Evolutionary conservation across 2,113 vertebrate genomes (phyloP).

Genomic region (Callaeas wilsoni): DNA sequence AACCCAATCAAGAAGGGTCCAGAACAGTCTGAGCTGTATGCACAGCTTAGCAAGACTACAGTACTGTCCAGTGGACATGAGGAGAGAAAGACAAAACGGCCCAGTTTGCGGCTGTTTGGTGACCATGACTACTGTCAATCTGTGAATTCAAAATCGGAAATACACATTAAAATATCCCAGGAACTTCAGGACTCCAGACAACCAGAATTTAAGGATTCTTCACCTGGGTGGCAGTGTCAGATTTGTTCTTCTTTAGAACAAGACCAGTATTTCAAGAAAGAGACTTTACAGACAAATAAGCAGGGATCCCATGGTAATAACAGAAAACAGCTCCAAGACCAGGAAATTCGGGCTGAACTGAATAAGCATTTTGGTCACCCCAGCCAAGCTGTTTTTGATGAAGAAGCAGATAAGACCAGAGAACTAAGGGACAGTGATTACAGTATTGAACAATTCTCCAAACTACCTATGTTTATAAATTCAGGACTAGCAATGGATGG

Average conservation of each 20-base stretch:
- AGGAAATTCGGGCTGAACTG: slow-evolving; percentile 96
- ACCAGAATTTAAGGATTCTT: slow-evolving; percentile 86
- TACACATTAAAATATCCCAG: slow-evolving; percentile 78
- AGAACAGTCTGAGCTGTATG: slow-evolving; percentile 91
- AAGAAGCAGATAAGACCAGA: slow-evolving; percentile 75
- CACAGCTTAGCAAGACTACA: slow-evolving; percentile 91
- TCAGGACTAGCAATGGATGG: slow-evolving; percentile 86
- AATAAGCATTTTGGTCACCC: slow-evolving; percentile 98
- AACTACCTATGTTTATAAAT: slow-evolving; percentile 89
- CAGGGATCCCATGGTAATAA: slow-evolving; percentile 73
- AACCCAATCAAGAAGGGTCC: slow-evolving; percentile 82
- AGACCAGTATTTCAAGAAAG: slow-evolving; percentile 75
- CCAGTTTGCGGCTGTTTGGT: slow-evolving; percentile 85
- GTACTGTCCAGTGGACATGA: slow-evolving; percentile 78
- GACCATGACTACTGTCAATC: slow-evolving; percentile 99
- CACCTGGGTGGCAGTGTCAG: slow-evolving; percentile 79
- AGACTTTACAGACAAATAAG: slow-evolving; percentile 71
- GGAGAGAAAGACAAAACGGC: slow-evolving; percentile 84
- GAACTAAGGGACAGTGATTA: slow-evolving; percentile 76
- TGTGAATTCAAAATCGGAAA: slow-evolving; percentile 83
- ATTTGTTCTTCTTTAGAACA: slow-evolving; percentile 74
- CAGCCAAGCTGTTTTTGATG: slow-evolving; percentile 84
- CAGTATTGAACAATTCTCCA: slow-evolving; percentile 81
- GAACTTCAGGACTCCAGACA: slow-evolving; percentile 83
- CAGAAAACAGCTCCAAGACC: slow-evolving; percentile 90